Evolutionary conservation across 2,113 vertebrate genomes (phyloP).

Genomic region (Erythrolamprus reginae): DNA sequence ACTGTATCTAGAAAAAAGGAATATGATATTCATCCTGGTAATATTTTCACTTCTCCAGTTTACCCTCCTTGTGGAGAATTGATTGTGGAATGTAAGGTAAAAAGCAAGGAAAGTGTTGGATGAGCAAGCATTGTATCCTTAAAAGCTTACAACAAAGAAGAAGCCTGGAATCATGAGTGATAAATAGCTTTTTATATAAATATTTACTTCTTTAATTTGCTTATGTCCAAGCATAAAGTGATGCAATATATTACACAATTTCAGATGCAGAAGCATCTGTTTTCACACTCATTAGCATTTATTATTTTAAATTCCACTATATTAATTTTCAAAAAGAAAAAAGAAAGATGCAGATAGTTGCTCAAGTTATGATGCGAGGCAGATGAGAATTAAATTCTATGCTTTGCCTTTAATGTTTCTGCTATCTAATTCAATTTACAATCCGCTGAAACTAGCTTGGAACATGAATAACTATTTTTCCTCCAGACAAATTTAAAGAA

Average conservation of each 20-base stretch:
- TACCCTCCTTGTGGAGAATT: background rate
- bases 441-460: conserved; percentile 17
- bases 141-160: background rate
- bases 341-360: conserved; percentile 12
- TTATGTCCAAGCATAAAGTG: conserved; percentile 14
- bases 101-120: background rate
- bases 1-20: background rate
- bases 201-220: conserved; percentile 29
- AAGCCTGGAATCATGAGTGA: background rate
- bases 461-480: conserved; percentile 35
- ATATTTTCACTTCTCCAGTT: background rate
- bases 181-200: background rate
- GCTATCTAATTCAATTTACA: conserved; percentile 37
- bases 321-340: conserved; percentile 33
- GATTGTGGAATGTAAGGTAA: background rate
- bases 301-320: conserved; percentile 37
- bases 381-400: conserved; percentile 26
- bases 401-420: conserved; percentile 37
- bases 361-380: conserved; percentile 34
- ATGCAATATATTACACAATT: conserved; percentile 26
- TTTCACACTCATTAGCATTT: conserved; percentile 23
- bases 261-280: conserved; percentile 1
- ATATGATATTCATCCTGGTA: background rate
- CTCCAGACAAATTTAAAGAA: conserved; percentile 40
- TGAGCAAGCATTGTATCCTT: background rate